phyloP scores from a whole-genome alignment of 2,888 invertebrate species.

The Cetonia aurata region DNA sequence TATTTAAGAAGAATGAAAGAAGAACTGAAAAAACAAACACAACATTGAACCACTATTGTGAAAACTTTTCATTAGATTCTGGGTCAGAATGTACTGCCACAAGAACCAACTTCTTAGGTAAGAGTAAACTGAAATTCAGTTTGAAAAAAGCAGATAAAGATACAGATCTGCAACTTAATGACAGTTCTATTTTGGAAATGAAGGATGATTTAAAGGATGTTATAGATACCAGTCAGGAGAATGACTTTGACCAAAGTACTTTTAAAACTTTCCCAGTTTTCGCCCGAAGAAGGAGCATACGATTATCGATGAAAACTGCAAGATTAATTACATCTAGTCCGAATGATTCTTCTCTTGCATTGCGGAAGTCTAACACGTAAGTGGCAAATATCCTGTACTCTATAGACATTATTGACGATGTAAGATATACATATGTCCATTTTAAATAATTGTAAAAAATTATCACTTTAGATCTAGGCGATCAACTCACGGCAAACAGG shows the following conservation, averaged over 20 bases:
- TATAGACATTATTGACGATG: too few relatives aligned
- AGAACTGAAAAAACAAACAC: neutral
- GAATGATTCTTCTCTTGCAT: too few relatives aligned
- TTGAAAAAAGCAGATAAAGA: conserved; percentile 3
- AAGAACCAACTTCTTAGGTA: neutral
- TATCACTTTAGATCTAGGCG: too few relatives aligned
- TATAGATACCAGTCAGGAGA: conserved; percentile 27
- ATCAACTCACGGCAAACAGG: too few relatives aligned
- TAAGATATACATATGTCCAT: too few relatives aligned
- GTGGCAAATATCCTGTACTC: too few relatives aligned
- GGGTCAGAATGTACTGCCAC: neutral
- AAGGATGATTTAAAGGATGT: neutral
- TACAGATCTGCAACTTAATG: neutral
- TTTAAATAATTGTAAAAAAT: too few relatives aligned
- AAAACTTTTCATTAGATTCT: neutral
- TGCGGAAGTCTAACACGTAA: too few relatives aligned
- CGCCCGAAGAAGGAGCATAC: conserved; percentile 18
- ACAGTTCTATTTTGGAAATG: conserved; percentile 3
- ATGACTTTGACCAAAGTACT: conserved; percentile 11
- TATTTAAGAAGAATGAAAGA: neutral
- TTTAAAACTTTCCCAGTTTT: conserved; percentile 23
- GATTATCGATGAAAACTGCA: conserved; percentile 16
- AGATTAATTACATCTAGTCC: neutral
- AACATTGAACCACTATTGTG: neutral
- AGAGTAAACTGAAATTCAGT: conserved; percentile 7